These are phyloP conservation scores for Fragum whitleyi DNA, from an alignment of 2,888 invertebrate species.

Conservation along the genomic window DNA sequence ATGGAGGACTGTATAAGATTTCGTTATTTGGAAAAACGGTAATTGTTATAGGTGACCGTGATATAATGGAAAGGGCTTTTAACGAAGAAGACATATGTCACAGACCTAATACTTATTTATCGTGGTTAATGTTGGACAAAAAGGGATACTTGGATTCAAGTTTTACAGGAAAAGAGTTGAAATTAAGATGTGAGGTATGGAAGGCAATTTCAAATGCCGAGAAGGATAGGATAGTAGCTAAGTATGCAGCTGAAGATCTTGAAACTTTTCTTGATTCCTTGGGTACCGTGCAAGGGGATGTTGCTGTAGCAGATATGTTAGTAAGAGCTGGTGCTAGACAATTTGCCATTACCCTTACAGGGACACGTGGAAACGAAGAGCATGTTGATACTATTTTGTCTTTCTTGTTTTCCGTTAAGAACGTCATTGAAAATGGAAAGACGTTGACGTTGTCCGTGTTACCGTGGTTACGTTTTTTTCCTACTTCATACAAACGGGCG, in stretches of 20 bases:
- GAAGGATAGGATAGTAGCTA: neutral
- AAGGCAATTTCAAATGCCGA: neutral
- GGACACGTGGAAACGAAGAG: neutral
- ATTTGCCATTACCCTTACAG: neutral
- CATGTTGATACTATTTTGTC: neutral
- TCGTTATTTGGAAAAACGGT: neutral
- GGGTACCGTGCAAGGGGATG: neutral
- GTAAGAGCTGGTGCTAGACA: neutral
- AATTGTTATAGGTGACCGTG: neutral
- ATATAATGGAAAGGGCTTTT: neutral
- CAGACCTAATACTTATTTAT: neutral
- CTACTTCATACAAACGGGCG: neutral
- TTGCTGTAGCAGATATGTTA: neutral
- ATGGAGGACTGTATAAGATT: neutral
- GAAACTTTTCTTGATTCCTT: neutral
- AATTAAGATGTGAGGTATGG: neutral
- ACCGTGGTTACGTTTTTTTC: slow-evolving; percentile 2
- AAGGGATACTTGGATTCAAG: slow-evolving; percentile 1
- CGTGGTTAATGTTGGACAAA: neutral
- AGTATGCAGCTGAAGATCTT: neutral
- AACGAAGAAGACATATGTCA: neutral
- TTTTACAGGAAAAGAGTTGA: neutral
- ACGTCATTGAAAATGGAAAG: neutral
- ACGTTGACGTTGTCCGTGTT: neutral
- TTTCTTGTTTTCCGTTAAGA: neutral